Conservation (phyloP, 2,113 vertebrate species). For the Rhabdornis inornatus region DNA sequence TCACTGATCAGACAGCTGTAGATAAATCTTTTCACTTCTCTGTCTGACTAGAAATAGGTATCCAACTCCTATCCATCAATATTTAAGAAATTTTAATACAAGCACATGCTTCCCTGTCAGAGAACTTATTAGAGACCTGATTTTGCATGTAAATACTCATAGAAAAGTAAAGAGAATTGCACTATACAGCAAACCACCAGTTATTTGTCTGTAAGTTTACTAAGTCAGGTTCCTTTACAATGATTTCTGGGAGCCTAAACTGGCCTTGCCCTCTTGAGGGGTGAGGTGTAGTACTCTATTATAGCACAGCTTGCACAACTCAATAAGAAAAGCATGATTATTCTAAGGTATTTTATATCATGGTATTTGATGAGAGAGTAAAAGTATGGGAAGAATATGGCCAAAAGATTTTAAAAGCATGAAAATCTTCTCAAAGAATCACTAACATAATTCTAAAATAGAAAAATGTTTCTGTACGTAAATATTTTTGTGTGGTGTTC, state of each 20-base stretch:
- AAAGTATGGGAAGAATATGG: neutral
- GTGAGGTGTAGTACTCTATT: neutral
- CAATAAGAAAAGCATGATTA: neutral
- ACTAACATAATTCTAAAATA: neutral
- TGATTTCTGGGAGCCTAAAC: neutral
- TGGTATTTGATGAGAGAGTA: neutral
- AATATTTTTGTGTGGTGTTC: neutral
- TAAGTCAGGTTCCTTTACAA: neutral
- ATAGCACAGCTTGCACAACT: neutral
- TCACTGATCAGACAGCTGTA: neutral
- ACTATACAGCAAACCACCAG: neutral
- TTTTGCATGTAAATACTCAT: neutral
- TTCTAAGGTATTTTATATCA: neutral
- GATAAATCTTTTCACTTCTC: neutral
- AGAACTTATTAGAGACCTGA: neutral
- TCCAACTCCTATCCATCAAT: neutral
- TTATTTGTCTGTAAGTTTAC: neutral
- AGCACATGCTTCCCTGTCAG: rapidly evolving
- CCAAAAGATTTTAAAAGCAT: neutral
- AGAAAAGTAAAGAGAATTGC: neutral
- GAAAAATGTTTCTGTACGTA: neutral
- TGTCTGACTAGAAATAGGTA: neutral
- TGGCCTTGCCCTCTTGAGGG: neutral
- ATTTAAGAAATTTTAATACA: neutral
- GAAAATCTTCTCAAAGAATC: neutral